These are phyloP conservation scores for Proctacanthus coquilletti DNA, from an alignment of 1,140 invertebrate genomes.

Conservation along the genomic window DNA sequence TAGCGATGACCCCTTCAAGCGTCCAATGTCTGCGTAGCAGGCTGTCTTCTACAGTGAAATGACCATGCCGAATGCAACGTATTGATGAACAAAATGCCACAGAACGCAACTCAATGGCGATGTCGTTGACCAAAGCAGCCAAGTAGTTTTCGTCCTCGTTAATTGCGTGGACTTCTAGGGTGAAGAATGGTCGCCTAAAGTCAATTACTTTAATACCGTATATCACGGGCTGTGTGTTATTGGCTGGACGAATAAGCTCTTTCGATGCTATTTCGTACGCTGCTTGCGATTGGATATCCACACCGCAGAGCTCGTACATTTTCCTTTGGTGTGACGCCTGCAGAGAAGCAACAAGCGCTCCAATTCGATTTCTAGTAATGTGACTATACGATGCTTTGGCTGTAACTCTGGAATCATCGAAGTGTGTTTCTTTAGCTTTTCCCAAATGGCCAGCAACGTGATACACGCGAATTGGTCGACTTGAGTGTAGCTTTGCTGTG, in stretches of 20 bases:
- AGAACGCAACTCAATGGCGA: conserved; percentile 61
- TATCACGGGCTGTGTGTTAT: conserved; percentile 54
- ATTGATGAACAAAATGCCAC: conserved; percentile 65
- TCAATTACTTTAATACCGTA: conserved; percentile 76
- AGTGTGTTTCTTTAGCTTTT: conserved; percentile 57
- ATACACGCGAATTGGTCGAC: conserved; percentile 47
- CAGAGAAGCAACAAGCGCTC: conserved; percentile 53
- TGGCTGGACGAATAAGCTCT: conserved; percentile 59
- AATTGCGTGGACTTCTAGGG: conserved; percentile 74
- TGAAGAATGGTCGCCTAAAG: conserved; percentile 70
- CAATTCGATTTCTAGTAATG: conserved; percentile 46
- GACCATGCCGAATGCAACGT: conserved; percentile 64
- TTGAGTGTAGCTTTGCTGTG: conserved; percentile 36
- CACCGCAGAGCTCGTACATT: conserved; percentile 62
- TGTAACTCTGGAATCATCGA: conserved; percentile 51
- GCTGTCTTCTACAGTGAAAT: conserved; percentile 61
- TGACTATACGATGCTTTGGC: conserved; percentile 56
- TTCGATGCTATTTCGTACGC: conserved; percentile 73
- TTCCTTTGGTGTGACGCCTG: conserved; percentile 67
- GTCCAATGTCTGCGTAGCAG: conserved; percentile 73
- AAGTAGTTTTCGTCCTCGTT: conserved; percentile 70
- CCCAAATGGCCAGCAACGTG: conserved; percentile 66
- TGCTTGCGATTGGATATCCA: conserved; percentile 67
- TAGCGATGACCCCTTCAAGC: conserved; percentile 53
- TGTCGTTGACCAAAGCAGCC: conserved; percentile 54